Evolutionary conservation across 2,888 invertebrate species (phyloP).

Genomic region (Drosophila rubida): DNA sequence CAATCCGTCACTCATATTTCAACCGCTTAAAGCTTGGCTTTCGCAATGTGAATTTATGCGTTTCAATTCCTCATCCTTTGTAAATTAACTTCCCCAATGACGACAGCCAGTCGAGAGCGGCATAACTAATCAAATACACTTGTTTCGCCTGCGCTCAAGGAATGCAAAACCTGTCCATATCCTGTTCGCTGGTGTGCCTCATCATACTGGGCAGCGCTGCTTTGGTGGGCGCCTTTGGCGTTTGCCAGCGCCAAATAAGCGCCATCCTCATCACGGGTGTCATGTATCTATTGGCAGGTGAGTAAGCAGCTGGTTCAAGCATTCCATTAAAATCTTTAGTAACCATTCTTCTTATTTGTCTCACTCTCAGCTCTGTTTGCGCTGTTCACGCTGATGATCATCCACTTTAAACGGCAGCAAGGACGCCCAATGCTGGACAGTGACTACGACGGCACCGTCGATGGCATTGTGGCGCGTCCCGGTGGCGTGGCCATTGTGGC

Average conservation of each 20-base stretch:
- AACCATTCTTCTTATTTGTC: not conserved
- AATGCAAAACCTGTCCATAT: slow-evolving; percentile 98
- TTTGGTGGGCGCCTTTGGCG: slow-evolving; percentile 94
- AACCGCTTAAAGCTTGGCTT: slow-evolving; percentile 21
- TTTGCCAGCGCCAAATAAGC: slow-evolving; percentile 96
- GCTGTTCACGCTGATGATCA: slow-evolving; percentile 95
- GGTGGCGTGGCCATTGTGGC: slow-evolving; percentile 86
- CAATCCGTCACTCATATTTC: not conserved
- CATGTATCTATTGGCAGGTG: slow-evolving; percentile 96
- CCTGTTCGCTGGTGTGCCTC: slow-evolving; percentile 95
- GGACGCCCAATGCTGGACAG: slow-evolving; percentile 87
- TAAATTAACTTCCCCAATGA: slow-evolving; percentile 8
- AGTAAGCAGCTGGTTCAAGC: slow-evolving; percentile 62
- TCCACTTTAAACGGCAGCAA: slow-evolving; percentile 95
- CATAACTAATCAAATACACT: slow-evolving; percentile 11
- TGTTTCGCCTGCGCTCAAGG: slow-evolving; percentile 85
- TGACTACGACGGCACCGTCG: slow-evolving; percentile 88
- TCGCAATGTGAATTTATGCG: not conserved
- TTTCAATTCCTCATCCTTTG: slow-evolving; percentile 5
- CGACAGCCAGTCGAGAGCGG: too few relatives aligned
- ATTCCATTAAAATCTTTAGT: not conserved
- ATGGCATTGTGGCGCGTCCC: slow-evolving; percentile 88
- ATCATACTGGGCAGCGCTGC: slow-evolving; percentile 95
- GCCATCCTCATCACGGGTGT: slow-evolving; percentile 97
- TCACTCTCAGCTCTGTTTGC: slow-evolving; percentile 92